Evolutionary conservation across 1,140 invertebrate genomes (phyloP).

Genomic region (Agrypnia vestita): DNA sequence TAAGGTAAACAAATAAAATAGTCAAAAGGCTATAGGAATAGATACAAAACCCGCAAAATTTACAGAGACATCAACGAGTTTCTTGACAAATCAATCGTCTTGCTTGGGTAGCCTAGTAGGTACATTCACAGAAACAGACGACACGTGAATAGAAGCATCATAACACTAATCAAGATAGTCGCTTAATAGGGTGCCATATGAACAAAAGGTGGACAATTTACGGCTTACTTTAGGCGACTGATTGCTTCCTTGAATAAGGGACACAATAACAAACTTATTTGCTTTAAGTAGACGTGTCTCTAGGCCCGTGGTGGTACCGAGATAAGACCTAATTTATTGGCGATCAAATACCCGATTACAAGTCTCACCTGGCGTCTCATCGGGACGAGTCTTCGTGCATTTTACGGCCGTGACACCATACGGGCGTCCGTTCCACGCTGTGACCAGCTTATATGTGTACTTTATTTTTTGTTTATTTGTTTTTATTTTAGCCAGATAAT

Average conservation of each 20-base stretch:
- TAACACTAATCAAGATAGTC: constrained; percentile 15
- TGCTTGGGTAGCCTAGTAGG: not conserved
- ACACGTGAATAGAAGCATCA: constrained; percentile 26
- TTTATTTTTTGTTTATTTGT: constrained; percentile 20
- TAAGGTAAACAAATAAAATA: too few relatives aligned
- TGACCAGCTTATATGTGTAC: not conserved
- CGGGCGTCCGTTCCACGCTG: constrained; percentile 18
- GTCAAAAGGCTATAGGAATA: too few relatives aligned
- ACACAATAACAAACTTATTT: constrained; percentile 38
- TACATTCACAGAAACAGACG: not conserved
- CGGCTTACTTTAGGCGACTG: constrained; percentile 24
- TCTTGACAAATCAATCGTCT: constrained; percentile 25
- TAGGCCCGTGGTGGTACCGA: not conserved
- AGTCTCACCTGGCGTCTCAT: constrained; percentile 26
- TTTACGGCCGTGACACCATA: constrained; percentile 31
- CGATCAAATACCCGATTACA: constrained; percentile 35
- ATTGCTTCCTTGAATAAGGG: constrained; percentile 25
- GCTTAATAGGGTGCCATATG: constrained; percentile 24
- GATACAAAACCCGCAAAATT: too few relatives aligned
- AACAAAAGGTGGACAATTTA: constrained; percentile 37
- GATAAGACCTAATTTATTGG: constrained; percentile 46
- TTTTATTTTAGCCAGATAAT: constrained; percentile 29
- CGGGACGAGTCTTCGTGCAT: constrained; percentile 15
- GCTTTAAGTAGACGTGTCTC: constrained; percentile 34
- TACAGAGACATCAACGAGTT: not conserved